These are phyloP conservation scores for Danio rerio DNA, from an alignment of 2,113 vertebrate species.

Conservation along the genomic window DNA sequence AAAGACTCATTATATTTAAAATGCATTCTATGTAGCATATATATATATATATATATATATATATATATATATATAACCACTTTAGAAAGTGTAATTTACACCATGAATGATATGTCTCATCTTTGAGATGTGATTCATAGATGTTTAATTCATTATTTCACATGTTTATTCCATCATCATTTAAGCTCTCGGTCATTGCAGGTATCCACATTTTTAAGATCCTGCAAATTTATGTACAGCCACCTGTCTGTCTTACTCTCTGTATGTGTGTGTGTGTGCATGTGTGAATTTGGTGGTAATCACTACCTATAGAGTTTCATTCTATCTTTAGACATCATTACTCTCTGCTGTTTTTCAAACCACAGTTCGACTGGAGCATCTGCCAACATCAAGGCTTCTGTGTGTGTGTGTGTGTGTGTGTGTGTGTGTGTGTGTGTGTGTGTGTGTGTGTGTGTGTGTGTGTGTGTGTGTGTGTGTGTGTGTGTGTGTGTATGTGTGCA, in stretches of 20 bases:
- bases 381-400: neutral
- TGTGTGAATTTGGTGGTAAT: conserved; percentile 9
- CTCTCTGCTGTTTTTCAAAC: conserved; percentile 30
- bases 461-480: neutral
- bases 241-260: neutral
- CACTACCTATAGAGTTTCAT: neutral
- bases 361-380: neutral
- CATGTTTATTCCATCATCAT: neutral
- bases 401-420: neutral
- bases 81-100: too few relatives aligned
- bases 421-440: conserved; percentile 4
- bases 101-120: too few relatives aligned
- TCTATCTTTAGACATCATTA: conserved; percentile 30
- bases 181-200: neutral
- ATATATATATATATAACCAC: too few relatives aligned
- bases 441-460: neutral
- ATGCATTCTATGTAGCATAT: too few relatives aligned
- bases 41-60: too few relatives aligned
- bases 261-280: neutral
- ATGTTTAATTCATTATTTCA: neutral
- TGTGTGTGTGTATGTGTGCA: neutral
- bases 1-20: too few relatives aligned
- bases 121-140: too few relatives aligned
- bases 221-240: neutral
- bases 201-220: neutral